These are phyloP conservation scores for Oxystoma pomonae DNA, from an alignment of 2,888 invertebrate genomes.

Conservation along the genomic window DNA sequence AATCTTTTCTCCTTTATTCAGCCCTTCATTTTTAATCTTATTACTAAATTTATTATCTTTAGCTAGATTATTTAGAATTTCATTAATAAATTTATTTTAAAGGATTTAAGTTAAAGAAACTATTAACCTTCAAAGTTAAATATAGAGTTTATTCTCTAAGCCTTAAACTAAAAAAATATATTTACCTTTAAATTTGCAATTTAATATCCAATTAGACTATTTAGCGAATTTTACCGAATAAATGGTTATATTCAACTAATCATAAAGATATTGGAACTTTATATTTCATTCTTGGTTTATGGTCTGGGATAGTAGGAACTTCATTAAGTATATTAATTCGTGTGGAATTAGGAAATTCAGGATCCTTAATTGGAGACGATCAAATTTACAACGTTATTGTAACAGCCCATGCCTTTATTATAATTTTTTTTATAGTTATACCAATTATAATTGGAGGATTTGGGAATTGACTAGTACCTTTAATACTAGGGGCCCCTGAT, in stretches of 20 bases:
- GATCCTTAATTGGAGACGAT: slow-evolving; percentile 65
- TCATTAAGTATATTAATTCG: slow-evolving; percentile 70
- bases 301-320: slow-evolving; percentile 66
- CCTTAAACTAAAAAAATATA: slow-evolving; percentile 47
- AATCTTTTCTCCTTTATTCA: no score
- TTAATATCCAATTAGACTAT: slow-evolving; percentile 58
- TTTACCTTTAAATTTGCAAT: slow-evolving; percentile 59
- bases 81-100: slow-evolving; percentile 37
- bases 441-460: slow-evolving; percentile 77
- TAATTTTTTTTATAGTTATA: slow-evolving; percentile 68
- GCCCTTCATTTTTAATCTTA: no score
- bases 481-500: slow-evolving; percentile 74
- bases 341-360: slow-evolving; percentile 64
- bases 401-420: slow-evolving; percentile 75
- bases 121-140: slow-evolving; percentile 62
- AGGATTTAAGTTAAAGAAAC: slow-evolving; percentile 60
- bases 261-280: slow-evolving; percentile 69
- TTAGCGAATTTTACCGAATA: slow-evolving; percentile 59
- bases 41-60: no score
- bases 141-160: slow-evolving; percentile 56
- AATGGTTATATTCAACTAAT: slow-evolving; percentile 51
- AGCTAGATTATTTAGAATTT: no score
- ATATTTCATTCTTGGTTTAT: slow-evolving; percentile 65
- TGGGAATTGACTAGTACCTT: slow-evolving; percentile 75
- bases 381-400: slow-evolving; percentile 77